Evolutionary conservation across 2,888 invertebrate species (phyloP).

Genomic region (Drosophila monieri): DNA sequence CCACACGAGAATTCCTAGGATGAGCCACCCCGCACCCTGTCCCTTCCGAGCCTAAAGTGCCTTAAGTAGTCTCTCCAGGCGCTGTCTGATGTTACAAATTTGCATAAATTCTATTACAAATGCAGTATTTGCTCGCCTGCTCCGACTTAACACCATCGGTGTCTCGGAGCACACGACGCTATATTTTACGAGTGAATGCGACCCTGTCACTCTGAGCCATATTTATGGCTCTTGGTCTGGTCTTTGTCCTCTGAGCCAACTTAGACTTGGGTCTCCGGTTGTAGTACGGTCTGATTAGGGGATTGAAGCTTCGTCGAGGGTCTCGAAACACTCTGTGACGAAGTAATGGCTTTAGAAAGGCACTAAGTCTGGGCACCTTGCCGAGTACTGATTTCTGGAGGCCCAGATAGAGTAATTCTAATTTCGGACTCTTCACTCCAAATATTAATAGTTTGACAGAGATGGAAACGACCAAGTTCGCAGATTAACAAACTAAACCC

Average conservation of each 20-base stretch:
- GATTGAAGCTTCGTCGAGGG: not conserved
- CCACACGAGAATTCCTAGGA: conserved; percentile 3
- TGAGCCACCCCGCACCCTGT: conserved; percentile 1
- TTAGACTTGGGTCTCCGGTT: conserved; percentile 24
- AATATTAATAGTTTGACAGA: not conserved
- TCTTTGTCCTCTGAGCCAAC: conserved; percentile 9
- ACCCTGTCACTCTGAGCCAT: conserved; percentile 42
- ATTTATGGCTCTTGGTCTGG: conserved; percentile 29
- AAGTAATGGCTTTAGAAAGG: conserved; percentile 25
- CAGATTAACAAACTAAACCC: conserved; percentile 2
- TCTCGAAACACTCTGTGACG: not conserved
- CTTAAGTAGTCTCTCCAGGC: conserved; percentile 8
- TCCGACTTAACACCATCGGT: conserved; percentile 74
- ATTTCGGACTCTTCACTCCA: not conserved
- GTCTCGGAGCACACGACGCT: conserved; percentile 43
- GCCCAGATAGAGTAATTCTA: not conserved
- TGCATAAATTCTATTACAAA: conserved; percentile 57
- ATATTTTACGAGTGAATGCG: conserved; percentile 43
- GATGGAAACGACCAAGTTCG: not conserved
- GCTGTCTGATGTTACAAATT: conserved; percentile 44
- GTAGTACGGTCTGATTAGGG: conserved; percentile 6
- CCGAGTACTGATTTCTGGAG: not conserved
- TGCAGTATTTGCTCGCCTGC: conserved; percentile 51
- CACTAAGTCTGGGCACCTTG: not conserved
- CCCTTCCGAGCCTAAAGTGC: not conserved